Evolutionary conservation across 1,140 invertebrate species (phyloP).

Genomic region (Lepidurus packardi): DNA sequence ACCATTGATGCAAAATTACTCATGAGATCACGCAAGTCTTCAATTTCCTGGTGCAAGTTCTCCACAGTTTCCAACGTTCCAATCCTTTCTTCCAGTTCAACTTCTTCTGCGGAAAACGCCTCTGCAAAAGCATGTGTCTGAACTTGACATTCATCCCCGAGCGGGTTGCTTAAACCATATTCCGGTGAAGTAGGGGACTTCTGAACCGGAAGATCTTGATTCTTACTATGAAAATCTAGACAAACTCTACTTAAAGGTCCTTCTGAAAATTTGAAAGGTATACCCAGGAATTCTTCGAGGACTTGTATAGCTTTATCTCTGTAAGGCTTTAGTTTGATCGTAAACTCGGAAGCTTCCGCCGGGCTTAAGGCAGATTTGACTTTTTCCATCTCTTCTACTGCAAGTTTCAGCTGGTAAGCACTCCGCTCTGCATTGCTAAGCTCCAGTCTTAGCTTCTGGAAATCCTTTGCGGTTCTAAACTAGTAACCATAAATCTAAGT

Average conservation of each 20-base stretch:
- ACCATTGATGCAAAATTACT: conserved; percentile 28
- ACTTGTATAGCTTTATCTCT: conserved; percentile 26
- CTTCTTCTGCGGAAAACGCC: conserved; percentile 27
- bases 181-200: too few species aligned
- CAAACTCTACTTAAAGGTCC: neutral
- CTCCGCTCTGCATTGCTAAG: conserved; percentile 23
- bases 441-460: conserved; percentile 27
- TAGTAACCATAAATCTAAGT: neutral
- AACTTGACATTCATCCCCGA: neutral
- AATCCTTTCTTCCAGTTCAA: conserved; percentile 27
- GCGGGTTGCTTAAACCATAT: neutral
- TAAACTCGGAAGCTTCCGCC: conserved; percentile 28
- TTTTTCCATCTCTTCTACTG: conserved; percentile 29
- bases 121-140: neutral
- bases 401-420: conserved; percentile 25
- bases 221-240: too few species aligned
- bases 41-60: conserved; percentile 34
- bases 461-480: conserved; percentile 26
- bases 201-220: too few species aligned
- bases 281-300: neutral
- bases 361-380: conserved; percentile 1
- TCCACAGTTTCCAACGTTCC: conserved; percentile 25
- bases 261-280: neutral
- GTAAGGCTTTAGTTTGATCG: conserved; percentile 29
- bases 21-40: conserved; percentile 30